Evolutionary conservation across 1,140 invertebrate species (phyloP), one percentile per base, ranked within the genome.

Genomic region (Charaxes varanes): DNA sequence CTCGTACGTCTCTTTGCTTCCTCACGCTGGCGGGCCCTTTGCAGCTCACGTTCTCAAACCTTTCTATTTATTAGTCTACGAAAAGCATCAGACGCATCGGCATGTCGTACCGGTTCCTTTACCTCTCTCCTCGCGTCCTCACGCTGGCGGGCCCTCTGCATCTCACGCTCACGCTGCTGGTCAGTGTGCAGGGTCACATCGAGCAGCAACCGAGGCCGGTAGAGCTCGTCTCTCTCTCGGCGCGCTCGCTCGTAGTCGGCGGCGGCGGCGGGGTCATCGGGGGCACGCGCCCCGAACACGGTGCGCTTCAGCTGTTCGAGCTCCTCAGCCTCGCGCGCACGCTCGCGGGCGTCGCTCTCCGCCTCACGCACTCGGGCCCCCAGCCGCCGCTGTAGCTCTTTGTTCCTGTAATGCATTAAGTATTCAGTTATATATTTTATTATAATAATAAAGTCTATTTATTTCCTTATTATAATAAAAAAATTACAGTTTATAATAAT

Each of bases 331-430:
- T 99, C 97, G 62, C 92, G 91, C 51, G 92, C 90, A 16, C 96
- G 85, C 85, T 99, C 97, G 52, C 93, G 89, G 5, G 89, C 90
- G 85, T 99, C 97, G 3, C 88, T 86, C 80, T 97, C 96, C 3
- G 95, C 93, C 84, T 99, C 97, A 47, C 95, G 90, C 28, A 97
- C 94, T 44, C 97, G 86, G 62, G 97, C 94, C 26, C 93, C 92
- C 23, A 97, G 80, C n/a, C 97, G 87, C 42, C 93, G 89, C 66
- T 93, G 91, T 27, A 99, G 85, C 67, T 96, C 94, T 78, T 95
- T 91, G 17, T 95, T 94, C 56, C 92, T 93, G 66, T 15, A 78
- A 1, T 19, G 7, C 31, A 12, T 91, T 90, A n/a, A n/a, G n/a
- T n/a, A n/a, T n/a, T n/a, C n/a, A n/a, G n/a, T n/a, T n/a, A n/a